Percentiles rank a stretch among this genome's conserved stretches.
phyloP scores from a whole-genome alignment of 2,113 vertebrate genomes.

The Etheostoma spectabile region DNA sequence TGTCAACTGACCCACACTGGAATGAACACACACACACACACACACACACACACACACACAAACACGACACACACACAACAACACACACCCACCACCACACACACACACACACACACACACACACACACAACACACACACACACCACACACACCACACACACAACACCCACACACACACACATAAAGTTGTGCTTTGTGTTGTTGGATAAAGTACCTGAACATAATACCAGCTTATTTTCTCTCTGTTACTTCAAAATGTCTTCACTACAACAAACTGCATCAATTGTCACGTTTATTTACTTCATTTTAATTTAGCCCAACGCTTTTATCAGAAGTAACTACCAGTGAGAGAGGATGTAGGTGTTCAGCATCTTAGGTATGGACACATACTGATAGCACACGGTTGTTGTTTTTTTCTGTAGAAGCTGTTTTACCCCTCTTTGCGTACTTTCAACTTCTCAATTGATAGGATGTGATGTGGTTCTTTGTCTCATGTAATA shows the following conservation, averaged over 20 bases:
- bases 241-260: background rate
- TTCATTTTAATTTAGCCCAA: background rate
- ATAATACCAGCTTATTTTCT: background rate
- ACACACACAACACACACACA: conserved; percentile 32
- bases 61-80: conserved; percentile 6
- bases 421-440: no score
- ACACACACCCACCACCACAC: conserved; percentile 21
- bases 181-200: conserved; percentile 27
- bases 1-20: conserved; percentile 62
- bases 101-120: conserved; percentile 5
- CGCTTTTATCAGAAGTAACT: background rate
- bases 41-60: conserved; percentile 35
- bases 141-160: conserved; percentile 36
- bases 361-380: no score
- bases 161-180: background rate
- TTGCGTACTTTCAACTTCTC: no score
- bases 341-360: no score
- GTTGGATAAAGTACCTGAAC: conserved; percentile 3
- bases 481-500: no score
- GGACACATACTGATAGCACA: no score
- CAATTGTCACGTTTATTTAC: background rate
- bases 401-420: no score
- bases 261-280: background rate
- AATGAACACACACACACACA: conserved; percentile 35
- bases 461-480: no score